Evolutionary conservation across 2,113 vertebrate species (phyloP), one percentile per base, ranked within the genome.

Genomic region (Pongo pygmaeus): DNA sequence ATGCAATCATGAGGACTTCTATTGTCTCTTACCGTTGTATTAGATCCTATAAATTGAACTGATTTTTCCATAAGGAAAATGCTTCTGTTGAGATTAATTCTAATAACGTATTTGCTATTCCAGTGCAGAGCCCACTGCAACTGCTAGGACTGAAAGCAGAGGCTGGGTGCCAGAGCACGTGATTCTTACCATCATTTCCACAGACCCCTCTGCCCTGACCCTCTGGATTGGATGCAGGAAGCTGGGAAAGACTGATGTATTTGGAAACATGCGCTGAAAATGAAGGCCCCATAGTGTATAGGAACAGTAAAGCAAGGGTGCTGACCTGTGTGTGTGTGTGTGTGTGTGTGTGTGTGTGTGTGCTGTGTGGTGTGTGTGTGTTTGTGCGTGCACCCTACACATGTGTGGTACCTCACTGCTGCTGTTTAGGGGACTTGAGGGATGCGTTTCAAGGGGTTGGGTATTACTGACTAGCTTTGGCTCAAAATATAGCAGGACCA

Each of bases 261-360:
- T 93, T 95, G 98, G 97, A 92, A 78, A 96, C 91, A 98, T 97
- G 97, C 98, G 97, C 97, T 98, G 97, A 98, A 94, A 98, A 91
- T 94, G 93, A 98, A 98, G 55, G 52, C 97, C 97, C 97, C 97
- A 97, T 97, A 94, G 69, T 0, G n/a, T 84, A 89, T 96, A 91
- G n/a, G 90, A 97, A 48, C 92, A 95, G 70, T 38, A 84, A 78
- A 5, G 87, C 52, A 2, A 14, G 30, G 55, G 55, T 0, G 69
- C 93, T 86, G 83, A 38, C 3, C 8, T 13, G 74, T 0, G 67
- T 11, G 38, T 17, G 40, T 11, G 35, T 8, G 48, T 18, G 35
- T 20, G 25, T 40, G 32, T 64, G 55, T 57, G 55, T 57, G 59
- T 11, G 57, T 25, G 57, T 25, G 57, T 25, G 59, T 27, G 57